Evolutionary conservation across 2,888 invertebrate genomes (phyloP).

Genomic region (Matsumyia berberina): DNA sequence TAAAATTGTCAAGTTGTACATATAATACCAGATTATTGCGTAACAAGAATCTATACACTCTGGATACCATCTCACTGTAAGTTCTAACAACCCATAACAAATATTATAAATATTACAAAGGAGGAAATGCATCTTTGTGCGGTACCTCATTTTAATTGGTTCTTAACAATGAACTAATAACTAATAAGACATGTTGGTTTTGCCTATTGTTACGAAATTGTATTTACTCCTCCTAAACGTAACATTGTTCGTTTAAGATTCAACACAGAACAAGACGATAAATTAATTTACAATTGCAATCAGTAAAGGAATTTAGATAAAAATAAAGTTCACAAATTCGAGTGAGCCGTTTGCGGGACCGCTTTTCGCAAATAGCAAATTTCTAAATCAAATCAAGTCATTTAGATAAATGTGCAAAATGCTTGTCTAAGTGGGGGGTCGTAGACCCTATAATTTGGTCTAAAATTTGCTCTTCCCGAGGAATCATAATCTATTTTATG

Average conservation of each 20-base stretch:
- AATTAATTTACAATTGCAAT: background rate
- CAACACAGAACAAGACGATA: background rate
- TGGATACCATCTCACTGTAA: too few species aligned
- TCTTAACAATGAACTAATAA: background rate
- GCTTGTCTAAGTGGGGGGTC: too few species aligned
- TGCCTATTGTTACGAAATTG: background rate
- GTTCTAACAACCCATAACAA: too few species aligned
- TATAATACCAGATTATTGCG: too few species aligned
- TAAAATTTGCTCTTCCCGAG: too few species aligned
- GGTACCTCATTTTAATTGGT: background rate
- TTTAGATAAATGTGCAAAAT: background rate
- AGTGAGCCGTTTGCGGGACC: background rate
- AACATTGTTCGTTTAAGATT: background rate
- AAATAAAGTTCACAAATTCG: background rate
- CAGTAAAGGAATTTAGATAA: conserved; percentile 4
- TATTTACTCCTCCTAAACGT: background rate
- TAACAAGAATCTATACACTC: too few species aligned
- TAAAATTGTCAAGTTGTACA: too few species aligned
- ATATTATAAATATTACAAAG: background rate
- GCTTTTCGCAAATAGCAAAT: background rate
- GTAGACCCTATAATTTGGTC: too few species aligned
- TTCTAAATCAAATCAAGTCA: background rate
- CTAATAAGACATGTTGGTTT: background rate
- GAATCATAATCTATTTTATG: too few species aligned
- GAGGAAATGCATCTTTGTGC: conserved; percentile 1